Evolutionary conservation across 2,888 invertebrate species (phyloP).

Genomic region (Drosophila mimica): DNA sequence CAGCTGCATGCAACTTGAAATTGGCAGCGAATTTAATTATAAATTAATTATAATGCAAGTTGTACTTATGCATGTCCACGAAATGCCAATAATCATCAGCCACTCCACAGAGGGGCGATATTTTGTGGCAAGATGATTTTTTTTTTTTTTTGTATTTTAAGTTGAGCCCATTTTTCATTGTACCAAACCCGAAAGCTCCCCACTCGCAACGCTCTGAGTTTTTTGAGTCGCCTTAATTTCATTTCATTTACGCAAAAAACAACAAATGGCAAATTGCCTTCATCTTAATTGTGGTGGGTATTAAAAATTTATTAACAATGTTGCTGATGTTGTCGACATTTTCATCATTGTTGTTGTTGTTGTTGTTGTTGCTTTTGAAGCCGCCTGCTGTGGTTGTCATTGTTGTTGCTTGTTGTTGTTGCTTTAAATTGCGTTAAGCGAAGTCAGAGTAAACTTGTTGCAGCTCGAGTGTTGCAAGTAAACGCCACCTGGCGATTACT

Average conservation of each 20-base stretch:
- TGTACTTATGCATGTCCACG: slow-evolving; percentile 73
- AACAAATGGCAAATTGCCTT: slow-evolving; percentile 71
- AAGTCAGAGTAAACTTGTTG: slow-evolving; percentile 4
- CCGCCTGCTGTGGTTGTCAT: slow-evolving; percentile 47
- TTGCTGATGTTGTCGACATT: slow-evolving; percentile 53
- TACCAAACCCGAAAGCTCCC: neutral
- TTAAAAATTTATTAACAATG: slow-evolving; percentile 75
- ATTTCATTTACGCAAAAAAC: slow-evolving; percentile 54
- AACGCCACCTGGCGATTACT: slow-evolving; percentile 23
- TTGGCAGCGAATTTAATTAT: slow-evolving; percentile 76
- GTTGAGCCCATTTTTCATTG: slow-evolving; percentile 50
- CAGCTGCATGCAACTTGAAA: slow-evolving; percentile 78
- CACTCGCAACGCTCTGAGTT: slow-evolving; percentile 14
- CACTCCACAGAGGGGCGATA: slow-evolving; percentile 53
- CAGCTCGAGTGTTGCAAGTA: slow-evolving; percentile 1
- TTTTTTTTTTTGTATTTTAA: slow-evolving; percentile 26
- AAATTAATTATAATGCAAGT: slow-evolving; percentile 77
- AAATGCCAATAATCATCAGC: slow-evolving; percentile 74
- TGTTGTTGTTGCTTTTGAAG: slow-evolving; percentile 1
- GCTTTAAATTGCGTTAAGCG: slow-evolving; percentile 12
- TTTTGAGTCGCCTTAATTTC: slow-evolving; percentile 70
- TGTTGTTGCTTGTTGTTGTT: slow-evolving; percentile 2
- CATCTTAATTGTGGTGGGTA: slow-evolving; percentile 73
- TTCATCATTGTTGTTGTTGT: slow-evolving; percentile 6
- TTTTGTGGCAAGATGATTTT: slow-evolving; percentile 69